Base-by-base conservation (phyloP, 1,140 invertebrate species). In the Vanessa tameamea region DNA sequence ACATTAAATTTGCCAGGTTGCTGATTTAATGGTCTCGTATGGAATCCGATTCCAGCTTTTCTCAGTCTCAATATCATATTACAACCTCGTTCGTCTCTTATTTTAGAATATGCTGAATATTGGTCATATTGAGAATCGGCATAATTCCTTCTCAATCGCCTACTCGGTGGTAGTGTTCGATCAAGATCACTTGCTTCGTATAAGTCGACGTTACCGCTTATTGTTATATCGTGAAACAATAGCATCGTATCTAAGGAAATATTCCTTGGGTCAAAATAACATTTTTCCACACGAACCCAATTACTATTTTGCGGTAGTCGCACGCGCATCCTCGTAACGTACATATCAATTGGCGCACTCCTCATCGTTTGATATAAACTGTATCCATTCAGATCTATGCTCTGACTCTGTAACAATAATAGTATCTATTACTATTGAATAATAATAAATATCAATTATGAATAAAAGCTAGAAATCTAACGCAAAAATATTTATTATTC, bases 41-140 rank as follows among this genome's bases (percentile, higher is more conserved):
- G 94, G 69, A 95, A 96, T 76, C 96, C 96, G 47, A 97, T 96
- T 13, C 96, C 96, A 1, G 96, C 96, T 78, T 95, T 95, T 55
- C 96, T 90, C 31, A 97, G 87, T 76, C 96, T 91, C 53, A 97
- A 84, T 64, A 96, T 97, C 96, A 97, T 97, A 76, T 95, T 95
- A 78, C 96, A 97, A 16, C 93, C 93, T 51, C 94, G 92, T 20
- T 93, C 91, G 47, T 89, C 88, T 47, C 93, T 88, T 14, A 63
- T 37, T 75, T 87, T 82, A 15, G 72, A 9, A 47, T 87, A 83
- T 15, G 68, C 70, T 5, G 64, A 59, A 51, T 83, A 85, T 20
- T 77, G 75, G 1, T 77, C 78, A n/a, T 85, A 74, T 90, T 93
- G 13, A 66, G 76, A 43, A 74, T 93, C 79, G 70, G 86, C 77